A percentile compares a stretch with the other conserved stretches of the same genome.
Conservation (phyloP, 30 jellyfish, hydroid and myxozoan species). For the Chironex yamaguchii region DNA sequence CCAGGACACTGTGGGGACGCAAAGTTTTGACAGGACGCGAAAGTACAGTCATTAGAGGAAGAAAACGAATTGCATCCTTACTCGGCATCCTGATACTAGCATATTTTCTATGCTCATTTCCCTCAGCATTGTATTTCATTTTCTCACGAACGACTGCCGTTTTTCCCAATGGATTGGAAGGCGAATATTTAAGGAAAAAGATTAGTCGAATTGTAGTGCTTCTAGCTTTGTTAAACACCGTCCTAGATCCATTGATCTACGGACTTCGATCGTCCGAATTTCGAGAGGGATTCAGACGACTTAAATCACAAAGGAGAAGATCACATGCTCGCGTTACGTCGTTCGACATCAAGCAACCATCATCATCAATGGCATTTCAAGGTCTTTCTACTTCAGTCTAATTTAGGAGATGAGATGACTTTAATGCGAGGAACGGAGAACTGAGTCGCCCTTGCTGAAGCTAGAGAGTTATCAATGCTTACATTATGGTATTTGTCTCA, state of each 20-base stretch:
- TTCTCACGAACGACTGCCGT: constrained; percentile 50
- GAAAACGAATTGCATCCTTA: constrained; percentile 29
- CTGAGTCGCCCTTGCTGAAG: too few species aligned
- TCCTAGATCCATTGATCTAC: constrained; percentile 55
- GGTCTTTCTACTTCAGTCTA: too few species aligned
- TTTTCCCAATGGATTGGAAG: constrained; percentile 22
- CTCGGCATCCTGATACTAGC: constrained; percentile 49
- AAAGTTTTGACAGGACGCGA: background rate
- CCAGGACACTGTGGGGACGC: constrained; percentile 22
- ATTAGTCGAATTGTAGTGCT: constrained; percentile 36
- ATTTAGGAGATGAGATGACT: too few species aligned
- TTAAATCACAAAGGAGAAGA: background rate
- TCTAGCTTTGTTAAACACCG: constrained; percentile 10
- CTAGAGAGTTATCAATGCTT: too few species aligned
- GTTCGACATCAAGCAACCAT: too few species aligned
- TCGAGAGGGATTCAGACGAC: constrained; percentile 20
- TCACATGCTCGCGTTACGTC: too few species aligned
- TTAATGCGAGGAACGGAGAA: too few species aligned
- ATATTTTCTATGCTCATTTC: constrained; percentile 55
- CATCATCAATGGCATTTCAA: too few species aligned
- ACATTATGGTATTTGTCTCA: too few species aligned
- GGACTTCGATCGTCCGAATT: constrained; percentile 45
- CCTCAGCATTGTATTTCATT: constrained; percentile 58
- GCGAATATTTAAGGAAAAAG: constrained; percentile 68
- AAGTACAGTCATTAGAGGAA: background rate